Evolutionary conservation across 1,140 invertebrate species (phyloP), one percentile per base, ranked within the genome.

Genomic region (Nasonia vitripennis): DNA sequence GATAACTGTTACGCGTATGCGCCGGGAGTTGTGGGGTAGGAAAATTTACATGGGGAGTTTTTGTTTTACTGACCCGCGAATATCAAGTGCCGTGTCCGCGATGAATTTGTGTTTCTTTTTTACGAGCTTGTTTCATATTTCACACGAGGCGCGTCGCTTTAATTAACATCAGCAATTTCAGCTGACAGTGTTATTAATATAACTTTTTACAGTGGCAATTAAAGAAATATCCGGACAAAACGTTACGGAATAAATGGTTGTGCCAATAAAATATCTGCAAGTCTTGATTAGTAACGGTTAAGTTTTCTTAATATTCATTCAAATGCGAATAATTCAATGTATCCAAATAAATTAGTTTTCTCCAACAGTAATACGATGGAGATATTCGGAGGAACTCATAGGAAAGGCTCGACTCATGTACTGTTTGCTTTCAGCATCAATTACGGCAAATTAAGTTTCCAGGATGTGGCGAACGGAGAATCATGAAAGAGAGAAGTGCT

Each of bases 371-470:
- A 45, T 9, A 45, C 41, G 41, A 45, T 45, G 9, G 7, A 45
- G 5, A 45, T 45, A 9, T 10, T 45, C 9, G 12, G 14, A 51
- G 48, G 11, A 14, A 17, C 48, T 10, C 5, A 14, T 17, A 62
- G 55, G 55, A 62, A 62, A 62, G 6, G n/a, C 20, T 62, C n/a
- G 14, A 7, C 55, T 62, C 3, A 5, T 20, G n/a, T 20, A n/a
- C 67, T 68, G 41, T 70, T 80, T 27, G 17, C 10, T 75, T 37
- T 67, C 67, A 75, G 20, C 82, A 88, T 87, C 81, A 87, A 86
- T 87, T 73, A 45, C 37, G 23, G 51, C 70, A 78, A 88, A 88
- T 88, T 81, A 88, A 89, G 82, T 90, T 88, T 51, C 70, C 70
- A 37, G 20, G 12, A 20, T 41, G n/a, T 71, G 62, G 12, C 17